Base-by-base conservation (phyloP, 1,140 invertebrate genomes). In the Pachyrhynchus sulphureomaculatus region DNA sequence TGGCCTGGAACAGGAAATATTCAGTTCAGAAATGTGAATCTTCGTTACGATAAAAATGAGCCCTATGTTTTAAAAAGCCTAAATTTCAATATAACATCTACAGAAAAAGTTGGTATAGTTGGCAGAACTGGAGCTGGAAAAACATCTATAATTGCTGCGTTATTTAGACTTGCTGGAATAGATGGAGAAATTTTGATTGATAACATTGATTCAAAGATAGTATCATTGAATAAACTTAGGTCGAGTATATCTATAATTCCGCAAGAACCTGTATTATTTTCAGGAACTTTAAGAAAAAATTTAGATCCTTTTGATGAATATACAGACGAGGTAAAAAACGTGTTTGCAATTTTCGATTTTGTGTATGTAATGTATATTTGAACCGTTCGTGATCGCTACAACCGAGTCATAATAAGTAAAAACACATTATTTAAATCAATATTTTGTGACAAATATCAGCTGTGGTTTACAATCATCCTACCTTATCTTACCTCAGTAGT, bases 241-340 rank as follows among this genome's bases (percentile, higher is more conserved):
- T 78, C 79, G n/a, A 81, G 80, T 60, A 77, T 90, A 29, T n/a
- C n/a, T n/a, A n/a, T n/a, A n/a, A n/a, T n/a, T n/a, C n/a, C n/a
- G n/a, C n/a, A n/a, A n/a, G n/a, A n/a, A n/a, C n/a, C n/a, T n/a
- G n/a, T n/a, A n/a, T n/a, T n/a, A n/a, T n/a, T n/a, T n/a, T n/a
- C n/a, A n/a, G n/a, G n/a, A n/a, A n/a, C n/a, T n/a, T n/a, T n/a
- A n/a, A n/a, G n/a, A n/a, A n/a, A n/a, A n/a, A n/a, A n/a, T n/a
- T n/a, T n/a, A n/a, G n/a, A n/a, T n/a, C n/a, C n/a, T n/a, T n/a
- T n/a, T n/a, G n/a, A 85, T 86, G 1, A 87, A 89, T 49, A 88
- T 89, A 60, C 88, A n/a, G n/a, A n/a, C n/a, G n/a, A n/a, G n/a
- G 88, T 13, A 88, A 88, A 73, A 86, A 82, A 49, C 86, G 88